Base-by-base conservation (phyloP, 2,888 invertebrate genomes). In the Tanypteryx hageni region DNA sequence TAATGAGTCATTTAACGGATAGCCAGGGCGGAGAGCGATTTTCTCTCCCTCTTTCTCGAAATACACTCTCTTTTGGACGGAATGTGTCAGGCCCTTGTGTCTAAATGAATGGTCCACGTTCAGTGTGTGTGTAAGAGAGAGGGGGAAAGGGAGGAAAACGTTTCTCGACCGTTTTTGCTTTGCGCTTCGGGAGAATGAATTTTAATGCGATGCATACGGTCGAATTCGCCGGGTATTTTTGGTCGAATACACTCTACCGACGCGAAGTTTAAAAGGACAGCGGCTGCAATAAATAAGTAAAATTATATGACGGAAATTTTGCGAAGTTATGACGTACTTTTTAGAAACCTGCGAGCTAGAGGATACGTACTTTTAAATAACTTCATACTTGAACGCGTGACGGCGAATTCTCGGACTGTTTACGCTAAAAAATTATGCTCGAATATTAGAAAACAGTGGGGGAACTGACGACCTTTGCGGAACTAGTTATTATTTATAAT, bases 1-100 rank as follows among this genome's bases (percentile, higher is more conserved):
- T 86, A 86, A 86, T 86, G 86, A 86, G 27, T 61, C 86, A 86
- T 86, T 86, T 86, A 86, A 86, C 86, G 59, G 85, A 85, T 59
- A 27, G 59, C 86, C 31, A 58, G 16, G 18, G 86, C 27, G 86
- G 86, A 86, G 22, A 61, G 61, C 61, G 22, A 76, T 76, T 76
- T 27, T 27, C 76, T 58, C 22, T 31, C 76, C n/a, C 76, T 58
- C 22, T 31, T 22, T 85, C 86, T 86, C 22, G 61, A 86, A 86
- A 86, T 86, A 86, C 61, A 27, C 86, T 59, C 61, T 14, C 22
- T 86, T 86, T 61, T 57, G 7, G 31, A n/a, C 31, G 11, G 31
- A 82, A 44, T 31, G 61, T 86, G 56, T 83, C 57, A 56, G 57
- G 10, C 22, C 86, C 86, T 61, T 61, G 61, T 61, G 14, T 22